Percentiles rank a stretch among this genome's conserved stretches.
These are phyloP conservation scores for Nomada ferruginata DNA, from an alignment of 2,888 invertebrate species.

Conservation along the genomic window DNA sequence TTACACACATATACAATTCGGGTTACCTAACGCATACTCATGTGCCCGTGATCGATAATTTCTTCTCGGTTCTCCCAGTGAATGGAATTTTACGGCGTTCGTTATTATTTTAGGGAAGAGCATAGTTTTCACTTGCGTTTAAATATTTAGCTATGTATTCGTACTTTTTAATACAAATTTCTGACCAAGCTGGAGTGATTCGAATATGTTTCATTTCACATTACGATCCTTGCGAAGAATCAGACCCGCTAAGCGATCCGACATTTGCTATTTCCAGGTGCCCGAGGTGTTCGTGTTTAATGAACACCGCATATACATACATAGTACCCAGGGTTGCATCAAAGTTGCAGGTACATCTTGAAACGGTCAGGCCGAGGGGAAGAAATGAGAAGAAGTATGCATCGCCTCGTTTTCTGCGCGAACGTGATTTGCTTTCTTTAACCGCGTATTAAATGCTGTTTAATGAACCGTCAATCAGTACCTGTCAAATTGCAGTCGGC, in stretches of 20 bases:
- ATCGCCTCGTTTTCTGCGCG: slow-evolving; percentile 23
- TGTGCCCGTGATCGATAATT: slow-evolving; percentile 31
- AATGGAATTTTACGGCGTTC: slow-evolving; percentile 12
- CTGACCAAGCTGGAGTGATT: no score
- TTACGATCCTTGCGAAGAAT: neutral
- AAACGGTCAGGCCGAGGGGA: neutral
- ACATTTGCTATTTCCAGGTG: neutral
- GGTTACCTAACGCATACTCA: slow-evolving; percentile 42
- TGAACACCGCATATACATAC: slow-evolving; percentile 4
- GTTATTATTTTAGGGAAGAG: neutral
- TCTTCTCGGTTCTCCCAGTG: neutral
- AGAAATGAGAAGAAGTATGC: slow-evolving; percentile 20
- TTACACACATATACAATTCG: slow-evolving; percentile 23
- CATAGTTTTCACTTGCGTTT: neutral
- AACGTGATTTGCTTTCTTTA: slow-evolving; percentile 22
- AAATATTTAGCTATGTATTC: neutral
- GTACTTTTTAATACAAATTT: no score
- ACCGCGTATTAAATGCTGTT: slow-evolving; percentile 48
- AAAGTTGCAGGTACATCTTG: slow-evolving; percentile 9
- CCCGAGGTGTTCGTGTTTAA: slow-evolving; percentile 14
- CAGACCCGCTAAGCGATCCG: neutral
- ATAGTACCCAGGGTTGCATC: neutral
- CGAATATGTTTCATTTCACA: no score
- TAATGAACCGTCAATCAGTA: slow-evolving; percentile 57
- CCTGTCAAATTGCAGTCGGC: slow-evolving; percentile 38